phyloP scores from a whole-genome alignment of 2,888 invertebrate genomes.

The Trichacis sp. region DNA sequence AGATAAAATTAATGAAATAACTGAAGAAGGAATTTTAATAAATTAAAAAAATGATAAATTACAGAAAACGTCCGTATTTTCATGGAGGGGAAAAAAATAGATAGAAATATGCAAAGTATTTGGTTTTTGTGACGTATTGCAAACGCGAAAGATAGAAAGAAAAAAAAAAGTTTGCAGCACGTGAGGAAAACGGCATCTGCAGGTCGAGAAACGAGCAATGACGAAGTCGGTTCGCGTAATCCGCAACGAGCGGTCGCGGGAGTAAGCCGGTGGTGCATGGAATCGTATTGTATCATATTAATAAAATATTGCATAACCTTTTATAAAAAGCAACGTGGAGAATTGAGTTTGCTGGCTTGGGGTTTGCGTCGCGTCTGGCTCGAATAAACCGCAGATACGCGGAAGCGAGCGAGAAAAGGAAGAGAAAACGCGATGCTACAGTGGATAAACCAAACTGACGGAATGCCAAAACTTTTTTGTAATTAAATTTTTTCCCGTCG shows the following conservation, averaged over 20 bases:
- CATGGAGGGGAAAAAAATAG: too few species aligned
- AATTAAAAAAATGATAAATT: too few species aligned
- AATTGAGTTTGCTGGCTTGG: constrained; percentile 25
- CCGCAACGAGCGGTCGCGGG: too few species aligned
- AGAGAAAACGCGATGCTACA: constrained; percentile 46
- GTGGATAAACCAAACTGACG: constrained; percentile 66
- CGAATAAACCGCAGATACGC: constrained; percentile 66
- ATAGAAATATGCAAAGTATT: too few species aligned
- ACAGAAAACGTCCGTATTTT: too few species aligned
- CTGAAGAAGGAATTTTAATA: too few species aligned
- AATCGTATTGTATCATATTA: constrained; percentile 59
- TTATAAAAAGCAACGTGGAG: constrained; percentile 50
- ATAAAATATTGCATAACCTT: constrained; percentile 64
- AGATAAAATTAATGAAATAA: too few species aligned
- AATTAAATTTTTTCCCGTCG: constrained; percentile 67
- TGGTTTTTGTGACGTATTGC: too few species aligned
- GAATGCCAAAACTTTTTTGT: constrained; percentile 70
- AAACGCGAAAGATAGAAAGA: too few species aligned
- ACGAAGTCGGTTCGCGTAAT: constrained; percentile 38
- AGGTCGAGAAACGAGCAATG: constrained; percentile 29
- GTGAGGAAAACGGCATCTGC: too few species aligned
- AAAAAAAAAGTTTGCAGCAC: too few species aligned
- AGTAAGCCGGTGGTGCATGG: constrained; percentile 46
- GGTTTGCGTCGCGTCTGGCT: constrained; percentile 52
- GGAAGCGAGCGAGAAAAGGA: constrained; percentile 30